phyloP scores from a whole-genome alignment of 2,113 vertebrate species.

The Myotis yumanensis region DNA sequence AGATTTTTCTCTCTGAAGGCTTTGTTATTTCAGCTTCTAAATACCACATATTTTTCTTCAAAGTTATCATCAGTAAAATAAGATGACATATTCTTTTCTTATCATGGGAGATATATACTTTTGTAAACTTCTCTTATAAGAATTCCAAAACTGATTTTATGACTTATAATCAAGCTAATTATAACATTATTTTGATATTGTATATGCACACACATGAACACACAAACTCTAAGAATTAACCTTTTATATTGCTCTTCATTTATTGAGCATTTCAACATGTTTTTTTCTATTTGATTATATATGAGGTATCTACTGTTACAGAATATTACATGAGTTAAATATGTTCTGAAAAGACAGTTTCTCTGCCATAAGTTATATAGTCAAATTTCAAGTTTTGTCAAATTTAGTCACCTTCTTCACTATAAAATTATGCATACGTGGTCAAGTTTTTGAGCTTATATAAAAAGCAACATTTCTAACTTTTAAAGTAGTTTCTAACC shows the following conservation, averaged over 20 bases:
- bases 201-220: not conserved
- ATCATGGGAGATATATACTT: not conserved
- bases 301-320: not conserved
- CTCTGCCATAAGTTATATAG: not conserved
- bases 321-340: not conserved
- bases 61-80: not conserved
- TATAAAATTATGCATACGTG: not conserved
- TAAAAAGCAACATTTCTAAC: not conserved
- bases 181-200: not conserved
- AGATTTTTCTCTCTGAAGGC: not conserved
- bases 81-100: not conserved
- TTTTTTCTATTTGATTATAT: not conserved
- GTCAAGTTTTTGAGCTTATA: not conserved
- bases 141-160: conserved; percentile 1
- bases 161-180: not conserved
- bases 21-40: not conserved
- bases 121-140: not conserved
- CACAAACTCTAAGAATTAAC: not conserved
- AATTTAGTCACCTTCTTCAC: not conserved
- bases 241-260: not conserved
- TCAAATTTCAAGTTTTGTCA: not conserved
- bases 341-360: not conserved
- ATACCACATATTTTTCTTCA: not conserved
- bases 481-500: not conserved
- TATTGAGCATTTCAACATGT: not conserved